A percentile compares a stretch with the other conserved stretches of the same genome.
Conservation (phyloP, 2,888 invertebrate species). For the Parascotia fuliginaria region DNA sequence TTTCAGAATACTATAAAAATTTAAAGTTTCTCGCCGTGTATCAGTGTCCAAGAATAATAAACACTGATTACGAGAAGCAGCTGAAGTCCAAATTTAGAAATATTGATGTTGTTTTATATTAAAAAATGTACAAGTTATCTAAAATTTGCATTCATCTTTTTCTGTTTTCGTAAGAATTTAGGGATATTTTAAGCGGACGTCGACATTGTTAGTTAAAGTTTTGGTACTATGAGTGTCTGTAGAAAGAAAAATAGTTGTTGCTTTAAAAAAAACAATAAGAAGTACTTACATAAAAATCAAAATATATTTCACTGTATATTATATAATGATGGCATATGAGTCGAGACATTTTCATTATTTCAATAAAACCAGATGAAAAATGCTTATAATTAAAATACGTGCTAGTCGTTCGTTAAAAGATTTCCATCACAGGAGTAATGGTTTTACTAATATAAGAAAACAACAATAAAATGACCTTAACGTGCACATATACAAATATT, state of each 20-base stretch:
- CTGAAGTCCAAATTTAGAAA: constrained; percentile 75
- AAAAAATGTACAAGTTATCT: constrained; percentile 21
- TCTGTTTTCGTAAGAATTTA: too few relatives aligned
- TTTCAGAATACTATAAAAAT: constrained; percentile 73
- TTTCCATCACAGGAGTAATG: constrained; percentile 16
- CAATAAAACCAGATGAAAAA: constrained; percentile 27
- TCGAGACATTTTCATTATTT: constrained; percentile 27
- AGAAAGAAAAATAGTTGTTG: not conserved
- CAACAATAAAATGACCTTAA: constrained; percentile 20
- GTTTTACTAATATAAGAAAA: constrained; percentile 12
- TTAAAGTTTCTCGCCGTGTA: constrained; percentile 76
- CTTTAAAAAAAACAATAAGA: constrained; percentile 23
- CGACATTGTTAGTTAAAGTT: too few relatives aligned
- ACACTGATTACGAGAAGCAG: constrained; percentile 74
- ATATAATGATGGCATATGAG: constrained; percentile 49
- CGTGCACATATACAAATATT: constrained; percentile 36
- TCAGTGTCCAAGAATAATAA: constrained; percentile 72
- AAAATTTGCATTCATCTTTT: too few relatives aligned
- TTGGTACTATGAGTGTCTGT: not conserved
- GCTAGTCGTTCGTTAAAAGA: constrained; percentile 33
- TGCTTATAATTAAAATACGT: constrained; percentile 32
- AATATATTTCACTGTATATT: constrained; percentile 47
- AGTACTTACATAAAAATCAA: constrained; percentile 42
- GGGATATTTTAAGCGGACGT: not conserved
- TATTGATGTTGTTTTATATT: constrained; percentile 76